Evolutionary conservation across 2,113 vertebrate species (phyloP), one percentile per base, ranked within the genome.

Genomic region (Helogale parvula): DNA sequence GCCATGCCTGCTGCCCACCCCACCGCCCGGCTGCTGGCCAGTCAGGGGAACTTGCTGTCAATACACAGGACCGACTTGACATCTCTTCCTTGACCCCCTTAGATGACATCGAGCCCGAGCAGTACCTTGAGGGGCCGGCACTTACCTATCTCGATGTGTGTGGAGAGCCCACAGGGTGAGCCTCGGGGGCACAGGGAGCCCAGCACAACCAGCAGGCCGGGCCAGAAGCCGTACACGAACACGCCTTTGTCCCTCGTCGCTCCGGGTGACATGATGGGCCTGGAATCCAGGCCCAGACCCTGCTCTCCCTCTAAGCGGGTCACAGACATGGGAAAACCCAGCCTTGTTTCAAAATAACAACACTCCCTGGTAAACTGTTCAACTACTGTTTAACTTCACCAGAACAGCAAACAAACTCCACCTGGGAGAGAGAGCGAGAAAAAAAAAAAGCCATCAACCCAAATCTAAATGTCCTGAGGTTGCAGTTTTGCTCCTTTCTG

Each of bases 71-170:
- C 2, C 7, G 31, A 45, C 6, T n/a, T 31, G 31, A n/a, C 47
- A 52, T 31, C 27, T 14, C 29, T 47, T 45, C 25, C 89, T 50
- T 33, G 52, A 50, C 0, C 0, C 25, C 47, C 50, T 16, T 3
- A 33, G 71, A 60, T 10, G 41, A 52, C 81, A 21, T 7, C 7
- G 5, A 33, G 19, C 33, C 77, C 19, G 11, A 31, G 4, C 8
- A 63, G 41, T 45, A 2, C 2, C 11, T 8, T 35, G 27, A 25
- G 33, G 5, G 7, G 3, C 27, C 4, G 2, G 54, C 8, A 89
- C 98, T 98, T 97, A 99, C 99, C 99, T 98, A 99, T 99, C 98
- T 99, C 99, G 93, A 99, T 45, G 11, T 99, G 99, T 12, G 99
- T 99, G 79, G 99, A 99, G 92, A 99, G 89, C 69, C 99, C 99